These are phyloP conservation scores for Dendrolimus houi DNA, from an alignment of 2,888 invertebrate genomes.

Conservation along the genomic window DNA sequence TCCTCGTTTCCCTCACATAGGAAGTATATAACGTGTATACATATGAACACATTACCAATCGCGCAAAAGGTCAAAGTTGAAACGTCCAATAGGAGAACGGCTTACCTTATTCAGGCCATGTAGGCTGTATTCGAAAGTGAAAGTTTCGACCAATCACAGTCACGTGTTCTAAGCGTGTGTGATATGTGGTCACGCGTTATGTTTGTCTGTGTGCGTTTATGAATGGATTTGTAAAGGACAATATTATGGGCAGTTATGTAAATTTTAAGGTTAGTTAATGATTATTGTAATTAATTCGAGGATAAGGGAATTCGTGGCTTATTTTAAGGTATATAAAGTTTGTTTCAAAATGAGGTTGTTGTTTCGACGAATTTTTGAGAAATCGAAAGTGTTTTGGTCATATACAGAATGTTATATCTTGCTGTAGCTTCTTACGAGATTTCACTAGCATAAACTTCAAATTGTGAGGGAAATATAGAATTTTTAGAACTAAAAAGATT, in stretches of 20 bases:
- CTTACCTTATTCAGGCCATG: conserved; percentile 61
- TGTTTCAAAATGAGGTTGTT: no score
- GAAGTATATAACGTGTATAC: conserved; percentile 13
- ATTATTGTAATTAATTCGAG: not conserved
- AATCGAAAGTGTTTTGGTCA: no score
- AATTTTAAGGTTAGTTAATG: not conserved
- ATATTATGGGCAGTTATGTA: not conserved
- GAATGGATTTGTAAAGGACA: conserved; percentile 1
- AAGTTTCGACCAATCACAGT: conserved; percentile 54
- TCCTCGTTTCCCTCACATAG: conserved; percentile 5
- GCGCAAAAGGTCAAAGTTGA: conserved; percentile 55
- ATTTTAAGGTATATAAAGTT: no score
- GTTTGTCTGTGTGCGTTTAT: conserved; percentile 21
- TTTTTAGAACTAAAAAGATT: no score
- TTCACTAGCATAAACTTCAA: no score
- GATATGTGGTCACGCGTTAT: conserved; percentile 30
- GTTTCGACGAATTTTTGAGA: no score
- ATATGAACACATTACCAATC: conserved; percentile 38
- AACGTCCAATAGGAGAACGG: conserved; percentile 46
- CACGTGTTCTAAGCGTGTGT: conserved; percentile 35
- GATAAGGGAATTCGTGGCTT: not conserved
- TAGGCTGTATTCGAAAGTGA: conserved; percentile 66
- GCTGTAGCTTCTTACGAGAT: no score
- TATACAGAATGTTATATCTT: no score
- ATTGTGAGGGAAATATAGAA: no score